phyloP scores from a whole-genome alignment of 2,113 vertebrate genomes.

The Ceuthmochares aereus region DNA sequence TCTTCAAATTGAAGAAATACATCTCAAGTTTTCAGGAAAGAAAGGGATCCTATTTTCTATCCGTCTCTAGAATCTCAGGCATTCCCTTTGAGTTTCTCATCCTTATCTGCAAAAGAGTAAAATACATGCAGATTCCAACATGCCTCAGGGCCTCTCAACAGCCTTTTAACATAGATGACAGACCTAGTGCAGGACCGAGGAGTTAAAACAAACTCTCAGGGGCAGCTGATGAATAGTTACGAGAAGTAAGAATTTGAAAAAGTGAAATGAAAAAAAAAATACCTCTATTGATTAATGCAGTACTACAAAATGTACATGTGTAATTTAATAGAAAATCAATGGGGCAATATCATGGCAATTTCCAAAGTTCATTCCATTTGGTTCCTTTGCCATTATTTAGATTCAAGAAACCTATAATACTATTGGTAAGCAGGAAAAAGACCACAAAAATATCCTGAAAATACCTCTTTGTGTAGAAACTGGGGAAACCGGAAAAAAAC shows the following conservation, averaged over 20 bases:
- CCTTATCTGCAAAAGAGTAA: neutral
- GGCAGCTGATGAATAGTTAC: neutral
- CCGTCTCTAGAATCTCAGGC: fast-evolving
- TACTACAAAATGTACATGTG: neutral
- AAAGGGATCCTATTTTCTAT: neutral
- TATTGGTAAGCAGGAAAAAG: neutral
- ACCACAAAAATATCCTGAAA: neutral
- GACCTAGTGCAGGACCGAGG: neutral
- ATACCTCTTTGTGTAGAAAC: neutral
- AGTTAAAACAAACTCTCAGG: neutral
- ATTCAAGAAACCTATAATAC: neutral
- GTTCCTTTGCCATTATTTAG: neutral
- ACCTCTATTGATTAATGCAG: neutral
- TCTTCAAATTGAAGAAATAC: neutral
- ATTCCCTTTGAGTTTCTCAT: neutral
- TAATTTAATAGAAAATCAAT: neutral
- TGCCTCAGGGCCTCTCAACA: neutral
- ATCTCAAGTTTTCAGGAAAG: neutral
- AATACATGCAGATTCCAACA: neutral
- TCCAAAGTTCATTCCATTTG: neutral
- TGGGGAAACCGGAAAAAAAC: neutral
- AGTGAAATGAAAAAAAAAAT: neutral
- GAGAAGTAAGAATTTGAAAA: neutral
- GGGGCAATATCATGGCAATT: neutral
- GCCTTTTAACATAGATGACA: neutral